Evolutionary conservation across 1,140 invertebrate species (phyloP), one percentile per base, ranked within the genome.

Genomic region (Drosophila insularis): DNA sequence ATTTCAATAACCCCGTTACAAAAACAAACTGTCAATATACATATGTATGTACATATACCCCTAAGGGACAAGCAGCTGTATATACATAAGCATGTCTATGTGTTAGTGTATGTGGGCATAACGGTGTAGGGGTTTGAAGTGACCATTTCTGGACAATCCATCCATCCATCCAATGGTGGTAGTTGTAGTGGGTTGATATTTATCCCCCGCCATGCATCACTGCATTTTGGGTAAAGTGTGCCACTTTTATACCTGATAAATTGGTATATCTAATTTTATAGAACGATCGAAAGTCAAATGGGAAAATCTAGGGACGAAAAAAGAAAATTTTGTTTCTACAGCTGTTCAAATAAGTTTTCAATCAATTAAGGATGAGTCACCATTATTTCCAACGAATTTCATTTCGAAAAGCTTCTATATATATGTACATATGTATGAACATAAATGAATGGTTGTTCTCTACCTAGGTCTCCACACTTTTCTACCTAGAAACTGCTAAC

Each of bases 1-100:
- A 76, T 76, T 76, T 71, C 37, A 40, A 53, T 53, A 35, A 17
- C 54, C 59, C 71, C 37, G 31, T 56, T 56, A 14, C 71, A 58
- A 27, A 27, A 23, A n/a, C n/a, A 23, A 59, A 71, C 56, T 56
- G 53, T 40, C 71, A 68, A 61, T 68, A 74, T 37, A n/a, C n/a
- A n/a, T n/a, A n/a, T n/a, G n/a, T n/a, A n/a, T n/a, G n/a, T n/a
- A n/a, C n/a, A n/a, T n/a, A 37, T 27, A 50, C 50, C 13, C 40
- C 32, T 17, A 53, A 19, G 72, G 65, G 62, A 65, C 73, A 27
- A 27, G 27, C 27, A 75, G 65, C 62, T 11, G 71, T 53, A 59
- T 67, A 64, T 37, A 27, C 37, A 43, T 27, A 17, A 13, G 60
- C 32, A 66, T 43, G 65, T 63, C n/a, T 23, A 50, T 53, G 35